These are phyloP conservation scores for Drosophila limbata DNA, from an alignment of 2,888 invertebrate genomes.

Conservation along the genomic window DNA sequence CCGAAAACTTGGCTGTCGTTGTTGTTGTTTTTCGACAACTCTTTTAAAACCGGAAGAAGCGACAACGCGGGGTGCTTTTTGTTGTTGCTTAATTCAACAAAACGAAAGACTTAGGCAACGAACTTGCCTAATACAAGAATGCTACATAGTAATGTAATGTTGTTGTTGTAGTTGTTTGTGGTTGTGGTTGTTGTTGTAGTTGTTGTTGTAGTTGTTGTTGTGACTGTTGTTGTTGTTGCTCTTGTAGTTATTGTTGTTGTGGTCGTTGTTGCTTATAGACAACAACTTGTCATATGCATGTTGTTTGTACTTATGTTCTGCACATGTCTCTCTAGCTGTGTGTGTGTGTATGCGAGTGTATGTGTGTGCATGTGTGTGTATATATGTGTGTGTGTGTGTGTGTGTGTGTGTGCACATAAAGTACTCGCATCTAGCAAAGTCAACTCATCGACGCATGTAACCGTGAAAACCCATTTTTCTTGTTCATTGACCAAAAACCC, in stretches of 20 bases:
- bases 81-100: constrained; percentile 1
- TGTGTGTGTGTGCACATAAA: constrained; percentile 17
- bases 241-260: constrained; percentile 12
- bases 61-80: constrained; percentile 1
- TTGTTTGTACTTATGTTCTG: constrained; percentile 29
- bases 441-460: constrained; percentile 70
- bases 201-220: constrained; percentile 10
- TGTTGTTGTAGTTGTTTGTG: constrained; percentile 17
- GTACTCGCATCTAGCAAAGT: constrained; percentile 40
- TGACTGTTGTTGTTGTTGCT: constrained; percentile 13
- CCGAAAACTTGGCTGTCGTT: not conserved
- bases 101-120: constrained; percentile 62
- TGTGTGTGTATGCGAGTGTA: constrained; percentile 11
- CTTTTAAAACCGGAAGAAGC: constrained; percentile 5
- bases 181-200: constrained; percentile 16
- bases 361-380: constrained; percentile 18
- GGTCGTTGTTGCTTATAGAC: constrained; percentile 29
- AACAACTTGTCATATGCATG: constrained; percentile 63
- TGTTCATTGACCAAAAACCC: constrained; percentile 79
- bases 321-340: constrained; percentile 6
- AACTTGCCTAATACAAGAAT: constrained; percentile 48
- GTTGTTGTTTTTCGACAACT: not conserved
- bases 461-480: constrained; percentile 80
- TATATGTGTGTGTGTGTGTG: constrained; percentile 2
- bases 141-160: not conserved